Evolutionary conservation across 2,113 vertebrate species (phyloP), one percentile per base, ranked within the genome.

Genomic region (Gymnorhina tibicen): DNA sequence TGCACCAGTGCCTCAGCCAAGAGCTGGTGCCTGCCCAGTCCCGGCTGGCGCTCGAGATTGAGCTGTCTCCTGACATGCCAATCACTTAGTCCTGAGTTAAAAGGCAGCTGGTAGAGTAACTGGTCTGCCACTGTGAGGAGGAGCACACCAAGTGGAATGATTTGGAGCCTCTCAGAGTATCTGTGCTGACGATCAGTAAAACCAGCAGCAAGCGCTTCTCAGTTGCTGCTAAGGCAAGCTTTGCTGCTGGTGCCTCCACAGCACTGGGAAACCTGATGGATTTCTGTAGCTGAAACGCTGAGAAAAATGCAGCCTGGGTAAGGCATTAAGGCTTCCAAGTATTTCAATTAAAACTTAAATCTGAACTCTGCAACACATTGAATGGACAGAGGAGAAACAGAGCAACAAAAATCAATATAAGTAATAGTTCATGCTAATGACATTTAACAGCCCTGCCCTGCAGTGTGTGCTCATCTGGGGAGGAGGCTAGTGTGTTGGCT

Each of bases 271-370:
- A 67, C 64, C 49, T 0, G 4, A 30, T 81, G 64, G 64, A 17
- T 88, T 90, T 84, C 56, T 68, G 28, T 56, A 27, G 52, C 44
- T 75, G 47, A 35, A 84, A 27, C 3, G 3, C 9, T 0, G 17
- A 35, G 41, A 14, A 91, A 73, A 96, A 78, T 58, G 80, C 58
- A 91, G 69, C 56, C 49, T 60, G 53, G 18, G n/a, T 21, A 17
- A 83, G 23, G 46, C 35, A 46, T 83, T 62, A 59, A 70, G 79
- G 52, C 62, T 91, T 88, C 50, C n/a, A 64, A 62, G 64, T 92
- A 56, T 91, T 93, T 96, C 28, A 97, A 26, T 95, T 95, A 89
- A 91, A 90, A 78, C 72, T 88, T 80, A 86, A 92, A 68, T 81
- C 49, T 85, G 83, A 93, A 64, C 56, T 81, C 76, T 82, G 85